Evolutionary conservation across 2,888 invertebrate species (phyloP).

Genomic region (Coleophora deauratella): DNA sequence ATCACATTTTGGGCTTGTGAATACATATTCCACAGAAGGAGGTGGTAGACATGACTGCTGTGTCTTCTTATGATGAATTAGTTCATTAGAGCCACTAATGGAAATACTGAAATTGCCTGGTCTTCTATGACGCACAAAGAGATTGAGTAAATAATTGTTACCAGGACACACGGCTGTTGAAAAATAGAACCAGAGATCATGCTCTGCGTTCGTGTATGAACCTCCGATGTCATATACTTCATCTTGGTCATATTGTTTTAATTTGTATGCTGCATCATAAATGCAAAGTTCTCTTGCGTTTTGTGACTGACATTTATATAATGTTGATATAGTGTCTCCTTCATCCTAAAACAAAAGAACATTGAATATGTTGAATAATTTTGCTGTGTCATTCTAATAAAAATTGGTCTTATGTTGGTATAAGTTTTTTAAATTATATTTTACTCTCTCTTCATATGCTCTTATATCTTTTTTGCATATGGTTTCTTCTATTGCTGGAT

Average conservation of each 20-base stretch:
- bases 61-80: constrained; percentile 15
- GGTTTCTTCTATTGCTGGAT: too few species aligned
- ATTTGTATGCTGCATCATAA: constrained; percentile 31
- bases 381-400: too few species aligned
- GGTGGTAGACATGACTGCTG: constrained; percentile 18
- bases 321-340: constrained; percentile 25
- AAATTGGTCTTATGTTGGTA: too few species aligned
- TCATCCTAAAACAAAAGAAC: too few species aligned
- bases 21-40: constrained; percentile 26
- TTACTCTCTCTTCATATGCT: too few species aligned
- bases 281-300: constrained; percentile 38
- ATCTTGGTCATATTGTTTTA: constrained; percentile 19
- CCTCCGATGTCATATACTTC: constrained; percentile 51
- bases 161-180: constrained; percentile 38
- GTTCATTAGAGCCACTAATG: constrained; percentile 29
- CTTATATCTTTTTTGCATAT: too few species aligned
- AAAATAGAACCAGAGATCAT: constrained; percentile 55
- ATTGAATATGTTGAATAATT: too few species aligned
- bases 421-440: too few species aligned
- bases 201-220: constrained; percentile 30
- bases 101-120: constrained; percentile 35
- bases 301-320: constrained; percentile 35
- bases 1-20: constrained; percentile 30
- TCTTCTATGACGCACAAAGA: constrained; percentile 47
- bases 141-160: constrained; percentile 37